Evolutionary conservation across 2,888 invertebrate species (phyloP), one percentile per base, ranked within the genome.

Genomic region (Ypsolopha scabrella): DNA sequence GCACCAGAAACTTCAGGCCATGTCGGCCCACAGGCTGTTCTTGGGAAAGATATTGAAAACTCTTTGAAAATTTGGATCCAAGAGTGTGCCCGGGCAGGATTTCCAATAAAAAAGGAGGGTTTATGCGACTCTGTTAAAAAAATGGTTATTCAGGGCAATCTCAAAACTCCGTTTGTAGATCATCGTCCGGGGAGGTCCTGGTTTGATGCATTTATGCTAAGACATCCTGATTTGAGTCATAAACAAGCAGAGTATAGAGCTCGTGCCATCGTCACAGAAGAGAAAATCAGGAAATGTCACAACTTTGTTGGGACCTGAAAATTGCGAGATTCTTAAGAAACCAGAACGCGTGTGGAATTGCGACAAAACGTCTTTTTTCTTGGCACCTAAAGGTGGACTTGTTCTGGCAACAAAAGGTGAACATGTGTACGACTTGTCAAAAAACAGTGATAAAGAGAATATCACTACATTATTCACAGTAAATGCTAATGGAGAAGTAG

Each of bases 1-100:
- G 53, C 57, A 45, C 57, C 58, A 51, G 58, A 59, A 58, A 59
- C 58, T 51, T 59, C 57, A 53, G 59, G 58, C 46, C 58, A 58
- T 58, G 59, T 61, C n/a, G 58, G 61, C 34, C 58, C 58, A n/a
- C 58, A 61, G 36, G 6, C 59, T 41, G 58, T 58, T 55, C 58
- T 59, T 52, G 58, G 59, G 54, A 57, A 37, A 8, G 35, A 58
- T 53, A 59, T 58, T 38, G 58, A 60, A 56, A 58, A 53, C 35
- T 51, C 52, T 55, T 52, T 59, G 34, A 55, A 56, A 34, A 33
- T 44, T 38, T 60, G 60, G 57, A 57, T 60, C 38, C 58, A 60
- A 60, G 55, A 55, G 35, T 57, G 54, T 48, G 48, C 57, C 52
- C 60, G 58, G 11, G 56, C 52, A 52, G 58, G 58, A 8, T 60